phyloP scores from a whole-genome alignment of 2,113 vertebrate genomes.

The Gymnarchus niloticus region DNA sequence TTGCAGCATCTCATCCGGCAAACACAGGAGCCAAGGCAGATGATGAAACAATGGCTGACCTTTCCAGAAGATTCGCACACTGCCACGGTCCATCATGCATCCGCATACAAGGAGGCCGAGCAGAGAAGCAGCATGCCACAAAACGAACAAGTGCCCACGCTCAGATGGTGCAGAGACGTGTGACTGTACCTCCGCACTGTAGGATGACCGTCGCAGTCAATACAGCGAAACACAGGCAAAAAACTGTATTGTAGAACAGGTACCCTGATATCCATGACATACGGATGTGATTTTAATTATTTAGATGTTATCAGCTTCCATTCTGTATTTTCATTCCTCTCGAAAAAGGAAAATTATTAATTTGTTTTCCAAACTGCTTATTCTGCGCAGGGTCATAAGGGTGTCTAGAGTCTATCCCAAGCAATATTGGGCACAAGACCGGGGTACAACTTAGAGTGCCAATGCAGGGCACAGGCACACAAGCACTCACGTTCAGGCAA shows the following conservation, averaged over 20 bases:
- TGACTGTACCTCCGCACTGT: neutral
- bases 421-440: no score
- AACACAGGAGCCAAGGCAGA: slow-evolving; percentile 33
- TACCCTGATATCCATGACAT: neutral
- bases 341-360: neutral
- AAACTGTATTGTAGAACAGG: neutral
- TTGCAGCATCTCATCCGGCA: slow-evolving; percentile 41
- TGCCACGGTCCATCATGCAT: neutral
- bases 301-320: neutral
- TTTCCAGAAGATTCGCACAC: neutral
- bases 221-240: no score
- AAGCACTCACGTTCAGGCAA: no score
- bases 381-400: no score
- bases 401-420: no score
- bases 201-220: neutral
- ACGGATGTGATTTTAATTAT: neutral
- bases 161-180: neutral
- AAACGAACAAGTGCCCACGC: neutral
- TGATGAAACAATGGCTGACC: slow-evolving; percentile 35
- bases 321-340: neutral
- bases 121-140: neutral
- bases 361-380: no score
- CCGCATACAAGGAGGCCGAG: neutral
- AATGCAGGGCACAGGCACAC: no score
- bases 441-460: no score